Conservation (phyloP, 2,113 vertebrate species). For the Mormyrus iriodes region DNA sequence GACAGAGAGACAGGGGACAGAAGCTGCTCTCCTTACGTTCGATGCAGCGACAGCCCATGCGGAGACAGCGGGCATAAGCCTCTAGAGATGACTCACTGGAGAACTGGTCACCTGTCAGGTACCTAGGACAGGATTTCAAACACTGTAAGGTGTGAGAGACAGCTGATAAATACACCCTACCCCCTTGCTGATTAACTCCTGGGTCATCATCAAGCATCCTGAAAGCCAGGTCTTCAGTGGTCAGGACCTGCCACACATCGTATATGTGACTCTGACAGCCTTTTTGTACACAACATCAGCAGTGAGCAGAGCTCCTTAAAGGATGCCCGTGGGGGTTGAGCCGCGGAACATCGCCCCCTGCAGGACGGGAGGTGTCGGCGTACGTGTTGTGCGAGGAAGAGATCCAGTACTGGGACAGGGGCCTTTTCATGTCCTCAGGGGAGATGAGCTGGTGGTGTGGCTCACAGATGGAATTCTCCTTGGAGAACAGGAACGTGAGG, state of each 20-base stretch:
- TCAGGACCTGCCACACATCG: not conserved
- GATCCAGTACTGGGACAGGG: slow-evolving; percentile 81
- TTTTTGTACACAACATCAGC: not conserved
- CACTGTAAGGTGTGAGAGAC: too few species aligned
- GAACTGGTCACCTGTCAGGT: slow-evolving; percentile 81
- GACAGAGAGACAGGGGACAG: not conserved
- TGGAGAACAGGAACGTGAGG: slow-evolving; percentile 77
- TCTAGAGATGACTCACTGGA: slow-evolving; percentile 80
- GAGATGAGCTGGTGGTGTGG: slow-evolving; percentile 53
- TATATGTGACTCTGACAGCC: not conserved
- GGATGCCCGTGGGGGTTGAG: not conserved
- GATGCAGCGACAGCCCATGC: slow-evolving; percentile 81
- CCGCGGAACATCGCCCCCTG: not conserved
- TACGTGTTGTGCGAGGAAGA: slow-evolving; percentile 85
- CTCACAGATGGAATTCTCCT: slow-evolving; percentile 71
- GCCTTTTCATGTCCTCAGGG: slow-evolving; percentile 73
- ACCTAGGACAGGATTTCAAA: slow-evolving; percentile 47
- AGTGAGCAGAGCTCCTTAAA: not conserved
- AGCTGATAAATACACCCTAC: not conserved
- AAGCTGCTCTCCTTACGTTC: slow-evolving; percentile 57
- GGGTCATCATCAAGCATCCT: not conserved
- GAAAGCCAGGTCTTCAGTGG: not conserved
- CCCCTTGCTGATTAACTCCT: not conserved
- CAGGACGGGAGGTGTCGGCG: not conserved
- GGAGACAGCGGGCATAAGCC: slow-evolving; percentile 74